These are phyloP conservation scores for Molanna angustata DNA, from an alignment of 2,888 invertebrate species.

Conservation along the genomic window DNA sequence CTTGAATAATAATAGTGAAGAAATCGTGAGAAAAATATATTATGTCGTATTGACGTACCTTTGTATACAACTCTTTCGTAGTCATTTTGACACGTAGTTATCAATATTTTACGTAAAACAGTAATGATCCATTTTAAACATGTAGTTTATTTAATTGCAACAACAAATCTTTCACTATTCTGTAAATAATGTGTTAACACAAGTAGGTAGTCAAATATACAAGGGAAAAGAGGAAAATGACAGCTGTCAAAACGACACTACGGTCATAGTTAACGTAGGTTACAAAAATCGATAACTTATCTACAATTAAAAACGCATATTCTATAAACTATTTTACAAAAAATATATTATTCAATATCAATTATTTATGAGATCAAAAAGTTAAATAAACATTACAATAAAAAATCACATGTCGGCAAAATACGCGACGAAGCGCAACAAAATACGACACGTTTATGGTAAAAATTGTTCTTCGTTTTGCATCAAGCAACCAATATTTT, in stretches of 20 bases:
- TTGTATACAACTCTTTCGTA: constrained; percentile 54
- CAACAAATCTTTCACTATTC: neutral
- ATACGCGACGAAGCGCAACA: neutral
- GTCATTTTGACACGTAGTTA: constrained; percentile 41
- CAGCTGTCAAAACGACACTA: constrained; percentile 9
- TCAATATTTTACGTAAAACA: neutral
- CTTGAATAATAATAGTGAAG: no score
- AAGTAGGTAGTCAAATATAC: constrained; percentile 1
- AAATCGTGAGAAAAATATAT: constrained; percentile 14
- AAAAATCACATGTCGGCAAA: constrained; percentile 1
- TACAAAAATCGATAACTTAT: constrained; percentile 6
- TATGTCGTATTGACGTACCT: constrained; percentile 41
- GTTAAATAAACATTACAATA: no score
- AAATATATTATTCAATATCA: no score
- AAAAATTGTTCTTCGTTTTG: no score
- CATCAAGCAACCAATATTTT: no score
- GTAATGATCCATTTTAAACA: constrained; percentile 1
- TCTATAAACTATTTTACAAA: no score
- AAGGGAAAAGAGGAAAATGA: neutral
- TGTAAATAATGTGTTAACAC: neutral
- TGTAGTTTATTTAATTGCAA: neutral
- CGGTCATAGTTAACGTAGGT: constrained; percentile 7
- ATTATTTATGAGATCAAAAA: no score
- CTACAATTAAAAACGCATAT: no score
- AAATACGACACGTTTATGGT: no score